phyloP scores from a whole-genome alignment of 2,113 vertebrate genomes.

The Ammodytes dubius region DNA sequence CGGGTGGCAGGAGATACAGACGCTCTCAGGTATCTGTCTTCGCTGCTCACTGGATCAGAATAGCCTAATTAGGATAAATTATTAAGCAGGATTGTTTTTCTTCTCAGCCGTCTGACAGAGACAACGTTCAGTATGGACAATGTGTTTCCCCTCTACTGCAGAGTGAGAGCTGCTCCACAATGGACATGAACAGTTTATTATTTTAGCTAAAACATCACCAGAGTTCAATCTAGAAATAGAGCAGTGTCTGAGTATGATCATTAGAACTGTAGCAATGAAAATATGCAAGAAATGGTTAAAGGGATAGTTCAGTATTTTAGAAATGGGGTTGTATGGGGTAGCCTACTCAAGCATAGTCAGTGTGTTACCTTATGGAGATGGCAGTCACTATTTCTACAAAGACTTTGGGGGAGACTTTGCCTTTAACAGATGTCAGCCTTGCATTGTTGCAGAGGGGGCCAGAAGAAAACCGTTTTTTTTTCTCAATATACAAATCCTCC shows the following conservation, averaged over 20 bases:
- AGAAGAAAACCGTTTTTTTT: too few relatives aligned
- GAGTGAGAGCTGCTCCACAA: not conserved
- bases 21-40: conserved; percentile 64
- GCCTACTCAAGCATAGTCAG: too few relatives aligned
- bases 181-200: not conserved
- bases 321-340: too few relatives aligned
- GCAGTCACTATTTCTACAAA: too few relatives aligned
- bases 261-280: not conserved
- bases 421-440: too few relatives aligned
- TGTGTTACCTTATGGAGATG: too few relatives aligned
- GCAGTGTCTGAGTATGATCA: not conserved
- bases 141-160: conserved; percentile 4
- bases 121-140: conserved; percentile 3
- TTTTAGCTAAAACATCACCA: not conserved
- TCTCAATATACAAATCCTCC: too few relatives aligned
- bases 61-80: conserved; percentile 72
- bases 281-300: not conserved
- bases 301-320: too few relatives aligned
- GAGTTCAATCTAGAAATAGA: not conserved
- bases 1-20: conserved; percentile 44
- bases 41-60: conserved; percentile 51
- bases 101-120: conserved; percentile 39
- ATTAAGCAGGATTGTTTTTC: conserved; percentile 68
- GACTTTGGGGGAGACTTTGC: too few relatives aligned
- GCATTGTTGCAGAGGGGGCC: too few relatives aligned